A percentile compares a stretch with the other conserved stretches of the same genome.
Conservation (phyloP, 2,888 invertebrate genomes). For the Torymus auratus region DNA sequence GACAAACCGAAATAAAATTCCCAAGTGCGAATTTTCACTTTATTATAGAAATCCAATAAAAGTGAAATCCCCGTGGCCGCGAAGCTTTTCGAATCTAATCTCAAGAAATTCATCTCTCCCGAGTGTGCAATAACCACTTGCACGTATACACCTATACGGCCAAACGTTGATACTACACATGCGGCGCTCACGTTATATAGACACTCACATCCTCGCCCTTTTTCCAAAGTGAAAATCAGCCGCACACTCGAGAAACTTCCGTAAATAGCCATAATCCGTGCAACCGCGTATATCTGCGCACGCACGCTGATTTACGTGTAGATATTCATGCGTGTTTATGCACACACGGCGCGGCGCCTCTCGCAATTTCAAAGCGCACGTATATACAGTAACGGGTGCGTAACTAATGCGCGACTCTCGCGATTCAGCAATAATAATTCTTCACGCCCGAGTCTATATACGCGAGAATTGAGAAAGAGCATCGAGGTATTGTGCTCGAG, state of each 20-base stretch:
- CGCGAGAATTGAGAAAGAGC: constrained; percentile 15
- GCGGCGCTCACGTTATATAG: no score
- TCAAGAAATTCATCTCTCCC: no score
- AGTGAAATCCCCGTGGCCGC: no score
- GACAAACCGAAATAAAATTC: background rate
- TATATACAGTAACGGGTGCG: constrained; percentile 59
- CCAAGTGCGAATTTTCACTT: no score
- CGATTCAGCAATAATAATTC: constrained; percentile 35
- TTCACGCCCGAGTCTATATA: background rate
- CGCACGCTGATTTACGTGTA: no score
- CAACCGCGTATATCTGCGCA: no score
- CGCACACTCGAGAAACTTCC: constrained; percentile 13
- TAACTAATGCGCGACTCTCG: constrained; percentile 55
- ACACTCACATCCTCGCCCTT: background rate
- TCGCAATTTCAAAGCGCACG: background rate
- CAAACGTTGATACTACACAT: no score
- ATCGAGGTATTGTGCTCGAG: background rate
- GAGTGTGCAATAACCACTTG: no score
- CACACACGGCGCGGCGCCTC: background rate
- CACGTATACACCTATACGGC: no score
- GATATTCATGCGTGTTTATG: background rate
- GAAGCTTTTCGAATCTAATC: no score
- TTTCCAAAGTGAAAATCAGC: constrained; percentile 9
- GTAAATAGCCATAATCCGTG: constrained; percentile 19
- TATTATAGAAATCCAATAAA: no score